A percentile compares a stretch with the other conserved stretches of the same genome.
Evolutionary conservation across 1,140 invertebrate species (phyloP).

Genomic region (Uloborus diversus): DNA sequence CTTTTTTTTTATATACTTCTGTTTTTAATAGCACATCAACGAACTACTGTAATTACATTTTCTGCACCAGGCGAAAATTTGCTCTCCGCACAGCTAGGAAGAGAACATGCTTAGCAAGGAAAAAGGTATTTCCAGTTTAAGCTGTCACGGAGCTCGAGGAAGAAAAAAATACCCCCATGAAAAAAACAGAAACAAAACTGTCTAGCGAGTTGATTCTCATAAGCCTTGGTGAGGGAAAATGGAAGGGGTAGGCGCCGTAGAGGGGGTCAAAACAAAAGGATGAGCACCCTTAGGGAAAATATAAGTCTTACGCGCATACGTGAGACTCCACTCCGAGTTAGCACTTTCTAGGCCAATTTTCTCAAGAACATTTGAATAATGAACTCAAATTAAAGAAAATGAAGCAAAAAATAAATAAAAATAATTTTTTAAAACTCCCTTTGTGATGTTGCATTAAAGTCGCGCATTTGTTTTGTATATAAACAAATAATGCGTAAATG

Average conservation of each 20-base stretch:
- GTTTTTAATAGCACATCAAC: slow-evolving; percentile 38
- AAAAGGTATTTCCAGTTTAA: slow-evolving; percentile 46
- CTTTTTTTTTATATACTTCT: slow-evolving; percentile 7
- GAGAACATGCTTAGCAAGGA: too few relatives aligned
- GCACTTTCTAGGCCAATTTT: slow-evolving; percentile 50
- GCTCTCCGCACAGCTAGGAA: slow-evolving; percentile 19
- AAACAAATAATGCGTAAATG: slow-evolving; percentile 46
- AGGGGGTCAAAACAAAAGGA: slow-evolving; percentile 30
- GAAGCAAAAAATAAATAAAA: slow-evolving; percentile 28
- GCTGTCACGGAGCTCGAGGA: slow-evolving; percentile 31
- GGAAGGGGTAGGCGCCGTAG: slow-evolving; percentile 23
- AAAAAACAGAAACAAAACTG: slow-evolving; percentile 26
- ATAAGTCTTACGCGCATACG: slow-evolving; percentile 1
- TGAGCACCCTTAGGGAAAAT: slow-evolving; percentile 32
- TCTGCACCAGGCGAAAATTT: slow-evolving; percentile 20
- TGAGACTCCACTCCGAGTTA: too few relatives aligned
- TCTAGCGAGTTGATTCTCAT: slow-evolving; percentile 26
- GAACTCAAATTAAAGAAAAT: slow-evolving; percentile 44
- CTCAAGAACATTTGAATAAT: slow-evolving; percentile 48
- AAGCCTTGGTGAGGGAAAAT: slow-evolving; percentile 6
- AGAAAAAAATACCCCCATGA: neutral
- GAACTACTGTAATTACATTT: slow-evolving; percentile 44
- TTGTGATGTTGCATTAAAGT: too few relatives aligned
- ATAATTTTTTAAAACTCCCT: slow-evolving; percentile 3
- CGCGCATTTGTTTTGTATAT: neutral